Base-by-base conservation (phyloP, 2,113 vertebrate genomes). In the Neolamprologus modestus region DNA sequence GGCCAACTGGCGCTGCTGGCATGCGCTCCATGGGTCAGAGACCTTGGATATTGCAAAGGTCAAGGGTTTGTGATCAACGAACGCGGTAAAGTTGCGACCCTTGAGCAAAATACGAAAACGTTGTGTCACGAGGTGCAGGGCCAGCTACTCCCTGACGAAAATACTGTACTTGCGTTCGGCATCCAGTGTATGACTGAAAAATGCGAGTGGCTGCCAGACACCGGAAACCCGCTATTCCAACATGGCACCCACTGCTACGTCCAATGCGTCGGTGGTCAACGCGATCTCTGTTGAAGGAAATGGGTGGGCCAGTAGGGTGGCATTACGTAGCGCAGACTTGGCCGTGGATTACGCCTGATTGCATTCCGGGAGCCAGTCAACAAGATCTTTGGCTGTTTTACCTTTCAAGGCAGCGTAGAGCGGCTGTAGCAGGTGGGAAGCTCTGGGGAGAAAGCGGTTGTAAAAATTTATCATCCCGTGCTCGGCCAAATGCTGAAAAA, bases 21-120 rank as follows among this genome's bases (percentile, higher is more conserved):
- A 4, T 54, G 10, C n/a, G n/a, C n/a, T 54, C n/a, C n/a, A 54
- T 54, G 53, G 53, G 53, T 54, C 53, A 54, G n/a, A 54, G 53
- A 12, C n/a, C 53, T 54, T 54, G 53, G n/a, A 54, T 0, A 54
- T 54, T 4, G 53, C n/a, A 54, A 54, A 21, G 4, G 16, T 47
- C 0, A 47, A 47, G 4, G 14, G 4, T 17, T 8, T 47, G 45
- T 47, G 52, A 11, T 54, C 53, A 54, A 24, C 1, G 0, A 0
- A 54, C 4, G 10, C 0, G 2, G n/a, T 54, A 54, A 54, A 54
- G 53, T 24, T 54, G 53, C 4, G 4, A 24, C n/a, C 53, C 10
- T 54, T 0, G 21, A 54, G n/a, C 10, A 54, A 54, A 54, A 24
- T 12, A 0, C 10, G 9, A 37, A 37, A 37, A 54, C 6, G 3